Evolutionary conservation across 1,140 invertebrate species (phyloP).

Genomic region (Reticulitermes speratus): DNA sequence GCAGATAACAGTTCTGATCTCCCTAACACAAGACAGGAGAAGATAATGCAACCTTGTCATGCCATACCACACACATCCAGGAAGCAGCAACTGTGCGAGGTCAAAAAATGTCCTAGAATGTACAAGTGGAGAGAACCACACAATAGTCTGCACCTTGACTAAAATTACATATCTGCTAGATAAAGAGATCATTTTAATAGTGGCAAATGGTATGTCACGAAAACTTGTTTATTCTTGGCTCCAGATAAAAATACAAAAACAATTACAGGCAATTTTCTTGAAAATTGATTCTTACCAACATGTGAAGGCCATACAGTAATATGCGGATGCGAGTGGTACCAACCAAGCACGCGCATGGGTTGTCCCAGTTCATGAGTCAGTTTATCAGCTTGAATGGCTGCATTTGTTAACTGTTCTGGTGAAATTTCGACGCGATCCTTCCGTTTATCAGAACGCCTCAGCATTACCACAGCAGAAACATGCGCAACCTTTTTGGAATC

Average conservation of each 20-base stretch:
- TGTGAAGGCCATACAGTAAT: conserved; percentile 89
- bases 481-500: conserved; percentile 54
- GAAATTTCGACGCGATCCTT: conserved; percentile 86
- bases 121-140: too few relatives aligned
- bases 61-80: too few relatives aligned
- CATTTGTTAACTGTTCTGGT: conserved; percentile 70
- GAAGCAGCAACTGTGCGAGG: too few relatives aligned
- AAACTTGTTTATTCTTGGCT: too few relatives aligned
- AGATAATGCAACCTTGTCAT: too few relatives aligned
- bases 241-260: neutral
- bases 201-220: too few relatives aligned
- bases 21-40: too few relatives aligned
- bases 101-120: too few relatives aligned
- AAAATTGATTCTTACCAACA: conserved; percentile 60
- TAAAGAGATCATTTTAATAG: too few relatives aligned
- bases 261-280: neutral
- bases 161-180: too few relatives aligned
- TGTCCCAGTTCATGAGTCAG: conserved; percentile 57
- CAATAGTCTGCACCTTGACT: too few relatives aligned
- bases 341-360: conserved; percentile 77
- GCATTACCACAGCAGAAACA: conserved; percentile 74
- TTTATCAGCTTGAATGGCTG: conserved; percentile 63
- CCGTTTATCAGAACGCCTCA: conserved; percentile 77
- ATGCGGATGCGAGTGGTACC: conserved; percentile 91
- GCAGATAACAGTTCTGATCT: too few relatives aligned